A percentile compares a stretch with the other conserved stretches of the same genome.
Evolutionary conservation across 2,888 invertebrate species (phyloP).

Genomic region (Trichopria drosophilae): DNA sequence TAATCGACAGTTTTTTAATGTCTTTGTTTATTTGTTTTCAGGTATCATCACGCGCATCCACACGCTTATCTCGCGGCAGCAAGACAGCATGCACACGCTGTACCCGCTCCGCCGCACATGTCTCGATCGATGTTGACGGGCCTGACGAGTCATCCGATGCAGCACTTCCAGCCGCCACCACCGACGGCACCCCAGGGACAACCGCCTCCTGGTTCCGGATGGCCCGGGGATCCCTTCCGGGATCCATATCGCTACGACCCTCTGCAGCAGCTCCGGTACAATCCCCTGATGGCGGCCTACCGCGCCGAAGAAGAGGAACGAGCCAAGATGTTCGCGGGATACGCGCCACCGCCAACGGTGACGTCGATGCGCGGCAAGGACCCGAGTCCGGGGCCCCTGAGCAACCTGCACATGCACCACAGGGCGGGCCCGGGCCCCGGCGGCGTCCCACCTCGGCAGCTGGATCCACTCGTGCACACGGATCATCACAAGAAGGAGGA

Average conservation of each 20-base stretch:
- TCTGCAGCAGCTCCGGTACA: slow-evolving; percentile 69
- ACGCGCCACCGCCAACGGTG: slow-evolving; percentile 60
- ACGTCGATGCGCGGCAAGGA: slow-evolving; percentile 61
- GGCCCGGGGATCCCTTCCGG: slow-evolving; percentile 70
- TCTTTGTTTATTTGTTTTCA: slow-evolving; percentile 6
- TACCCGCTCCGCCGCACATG: slow-evolving; percentile 61
- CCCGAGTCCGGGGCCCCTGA: slow-evolving; percentile 60
- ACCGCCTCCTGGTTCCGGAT: slow-evolving; percentile 61
- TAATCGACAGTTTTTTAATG: background rate
- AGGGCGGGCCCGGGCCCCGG: slow-evolving; percentile 62
- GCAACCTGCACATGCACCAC: slow-evolving; percentile 62
- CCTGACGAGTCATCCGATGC: slow-evolving; percentile 58
- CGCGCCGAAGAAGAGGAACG: slow-evolving; percentile 76
- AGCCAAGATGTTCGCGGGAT: slow-evolving; percentile 68
- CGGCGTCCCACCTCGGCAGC: slow-evolving; percentile 53
- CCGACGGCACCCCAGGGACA: slow-evolving; percentile 50
- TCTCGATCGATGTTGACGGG: slow-evolving; percentile 63
- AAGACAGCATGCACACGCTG: slow-evolving; percentile 57
- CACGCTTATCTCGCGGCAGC: slow-evolving; percentile 58
- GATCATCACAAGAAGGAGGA: slow-evolving; percentile 65
- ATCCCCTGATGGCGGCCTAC: slow-evolving; percentile 74
- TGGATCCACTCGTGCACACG: slow-evolving; percentile 52
- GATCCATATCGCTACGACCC: slow-evolving; percentile 71
- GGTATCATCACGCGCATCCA: slow-evolving; percentile 61
- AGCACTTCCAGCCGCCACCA: slow-evolving; percentile 58